These are phyloP conservation scores for Zosterops pallidus DNA, from an alignment of 2,113 vertebrate genomes.

Conservation along the genomic window DNA sequence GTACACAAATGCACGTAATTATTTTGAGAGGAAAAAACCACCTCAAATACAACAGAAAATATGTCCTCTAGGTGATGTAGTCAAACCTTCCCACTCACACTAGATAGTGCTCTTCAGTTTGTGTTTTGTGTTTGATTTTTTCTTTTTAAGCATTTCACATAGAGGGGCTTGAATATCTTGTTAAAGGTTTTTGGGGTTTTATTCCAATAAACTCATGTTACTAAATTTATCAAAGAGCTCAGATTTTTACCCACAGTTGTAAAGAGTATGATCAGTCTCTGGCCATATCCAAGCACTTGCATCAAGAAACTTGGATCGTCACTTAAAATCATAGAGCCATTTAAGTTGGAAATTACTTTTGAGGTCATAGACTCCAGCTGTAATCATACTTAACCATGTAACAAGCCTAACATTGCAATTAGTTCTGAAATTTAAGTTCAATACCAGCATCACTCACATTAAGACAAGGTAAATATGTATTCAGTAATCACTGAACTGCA, in stretches of 20 bases:
- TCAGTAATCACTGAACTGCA: background rate
- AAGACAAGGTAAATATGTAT: background rate
- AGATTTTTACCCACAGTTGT: background rate
- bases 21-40: rapidly evolving
- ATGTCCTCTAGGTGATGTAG: background rate
- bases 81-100: background rate
- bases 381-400: background rate
- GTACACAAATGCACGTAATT: background rate
- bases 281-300: background rate
- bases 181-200: background rate
- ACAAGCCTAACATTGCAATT: background rate
- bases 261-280: background rate
- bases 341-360: background rate
- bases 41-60: background rate
- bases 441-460: background rate
- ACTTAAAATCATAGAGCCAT: background rate
- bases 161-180: background rate
- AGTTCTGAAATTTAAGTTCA: background rate
- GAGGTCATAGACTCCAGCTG: background rate
- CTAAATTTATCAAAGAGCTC: background rate
- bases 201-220: background rate
- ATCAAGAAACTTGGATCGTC: background rate
- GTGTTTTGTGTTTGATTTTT: background rate
- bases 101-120: background rate
- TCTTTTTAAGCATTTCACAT: background rate